phyloP scores from a whole-genome alignment of 2,797 vertebrate genomes.

The Lutjanus argentimaculatus region DNA sequence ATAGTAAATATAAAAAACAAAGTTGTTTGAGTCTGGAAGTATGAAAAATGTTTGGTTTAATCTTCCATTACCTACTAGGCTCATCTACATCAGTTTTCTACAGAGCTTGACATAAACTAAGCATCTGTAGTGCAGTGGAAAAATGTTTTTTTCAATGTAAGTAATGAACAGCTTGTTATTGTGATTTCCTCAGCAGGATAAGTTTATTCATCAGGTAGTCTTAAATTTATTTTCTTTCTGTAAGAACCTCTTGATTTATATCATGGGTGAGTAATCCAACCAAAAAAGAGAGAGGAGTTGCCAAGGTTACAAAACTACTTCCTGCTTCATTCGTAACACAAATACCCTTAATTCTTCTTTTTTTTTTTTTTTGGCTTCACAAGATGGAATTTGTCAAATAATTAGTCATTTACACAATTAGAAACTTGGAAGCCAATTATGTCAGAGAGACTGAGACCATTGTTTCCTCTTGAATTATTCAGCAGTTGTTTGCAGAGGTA shows the following conservation, averaged over 20 bases:
- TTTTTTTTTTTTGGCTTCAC: no score
- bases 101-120: no score
- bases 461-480: not conserved
- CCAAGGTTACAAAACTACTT: not conserved
- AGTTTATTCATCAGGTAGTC: not conserved
- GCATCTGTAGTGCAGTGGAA: no score
- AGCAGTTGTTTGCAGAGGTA: not conserved
- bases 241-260: not conserved
- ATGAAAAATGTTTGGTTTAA: not conserved
- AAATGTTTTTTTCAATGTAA: not conserved
- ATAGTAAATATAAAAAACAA: not conserved
- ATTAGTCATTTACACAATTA: no score
- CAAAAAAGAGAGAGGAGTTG: not conserved
- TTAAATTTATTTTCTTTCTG: not conserved
- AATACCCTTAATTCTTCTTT: not conserved
- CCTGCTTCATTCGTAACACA: slow-evolving; percentile 3
- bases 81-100: no score
- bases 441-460: no score
- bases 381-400: no score
- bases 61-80: no score
- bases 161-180: not conserved
- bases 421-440: no score
- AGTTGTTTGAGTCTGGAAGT: not conserved
- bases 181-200: not conserved
- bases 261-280: not conserved